Base-by-base conservation (phyloP, 2,888 invertebrate species). In the Aricia artaxerxes region DNA sequence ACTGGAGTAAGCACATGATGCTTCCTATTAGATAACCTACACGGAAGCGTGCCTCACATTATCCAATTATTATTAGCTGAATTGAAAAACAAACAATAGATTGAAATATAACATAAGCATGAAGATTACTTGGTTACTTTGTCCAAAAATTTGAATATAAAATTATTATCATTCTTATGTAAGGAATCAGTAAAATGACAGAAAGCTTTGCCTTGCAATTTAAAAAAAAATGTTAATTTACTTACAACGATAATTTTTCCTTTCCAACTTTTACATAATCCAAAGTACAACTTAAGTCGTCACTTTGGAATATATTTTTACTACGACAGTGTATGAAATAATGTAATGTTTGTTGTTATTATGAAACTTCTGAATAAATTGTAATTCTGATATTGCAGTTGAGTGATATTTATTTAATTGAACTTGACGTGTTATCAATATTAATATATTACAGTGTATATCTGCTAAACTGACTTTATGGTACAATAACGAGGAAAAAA, bases 11-110 rank as follows among this genome's bases (percentile, higher is more conserved):
- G 69, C 35, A 35, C 35, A 16, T 69, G 16, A 11, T 69, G 69
- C 69, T 69, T 69, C 69, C 35, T 69, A 69, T 38, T 69, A 69
- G 35, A 69, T 69, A 13, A 69, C 69, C 13, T 35, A 69, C 69
- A 38, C 69, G 69, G 69, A 69, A 69, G 64, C 31, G 35, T 35
- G 38, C 31, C 1, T 35, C 35, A 13, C 1, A 69, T 64, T 64
- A 38, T 31, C 31, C 64, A 64, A 64, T 69, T 69, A 69, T 13
- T 38, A 35, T 69, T 64, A 3, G 11, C 31, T 31, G 64, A 64
- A 64, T 64, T 31, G 24, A 64, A 64, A 64, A 64, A 11, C 11
- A 64, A 64, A 11, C 64, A 31, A 64, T 11, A 64, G 24, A 31
- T 64, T 9, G 0, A 24, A 24, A 24, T 24, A 24, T 24, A 24